Evolutionary conservation across 2,797 vertebrate genomes (phyloP).

Genomic region (Knipowitschia caucasica): DNA sequence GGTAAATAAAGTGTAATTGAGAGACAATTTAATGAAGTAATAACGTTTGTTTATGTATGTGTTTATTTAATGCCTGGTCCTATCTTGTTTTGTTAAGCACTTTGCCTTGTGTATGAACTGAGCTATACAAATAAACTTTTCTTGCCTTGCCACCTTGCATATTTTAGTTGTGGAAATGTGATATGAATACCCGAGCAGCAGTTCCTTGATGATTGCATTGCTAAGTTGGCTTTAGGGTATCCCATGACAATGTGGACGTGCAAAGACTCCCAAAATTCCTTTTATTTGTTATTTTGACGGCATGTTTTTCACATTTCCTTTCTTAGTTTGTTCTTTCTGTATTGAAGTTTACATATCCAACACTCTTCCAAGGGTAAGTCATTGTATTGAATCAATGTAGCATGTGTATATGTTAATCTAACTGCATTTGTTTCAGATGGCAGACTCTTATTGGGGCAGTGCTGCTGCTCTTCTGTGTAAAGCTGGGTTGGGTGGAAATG

Average conservation of each 20-base stretch:
- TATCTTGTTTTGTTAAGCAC: no score
- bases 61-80: no score
- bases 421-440: slow-evolving; percentile 78
- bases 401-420: not conserved
- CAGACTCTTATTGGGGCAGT: slow-evolving; percentile 85
- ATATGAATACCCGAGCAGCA: not conserved
- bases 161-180: not conserved
- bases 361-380: slow-evolving; percentile 97
- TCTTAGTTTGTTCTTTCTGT: slow-evolving; percentile 95
- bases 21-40: no score
- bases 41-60: no score
- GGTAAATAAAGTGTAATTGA: no score
- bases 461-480: slow-evolving; percentile 85
- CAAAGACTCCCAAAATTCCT: not conserved
- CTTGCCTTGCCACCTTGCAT: no score
- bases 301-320: slow-evolving; percentile 24
- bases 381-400: not conserved
- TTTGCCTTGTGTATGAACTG: no score
- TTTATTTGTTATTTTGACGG: not conserved
- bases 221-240: not conserved
- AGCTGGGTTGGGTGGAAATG: slow-evolving; percentile 90
- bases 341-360: slow-evolving; percentile 95
- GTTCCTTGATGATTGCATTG: not conserved
- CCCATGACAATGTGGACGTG: slow-evolving; percentile 2
- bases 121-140: no score